Evolutionary conservation across 2,113 vertebrate species (phyloP).

Genomic region (Barnardius zonarius): DNA sequence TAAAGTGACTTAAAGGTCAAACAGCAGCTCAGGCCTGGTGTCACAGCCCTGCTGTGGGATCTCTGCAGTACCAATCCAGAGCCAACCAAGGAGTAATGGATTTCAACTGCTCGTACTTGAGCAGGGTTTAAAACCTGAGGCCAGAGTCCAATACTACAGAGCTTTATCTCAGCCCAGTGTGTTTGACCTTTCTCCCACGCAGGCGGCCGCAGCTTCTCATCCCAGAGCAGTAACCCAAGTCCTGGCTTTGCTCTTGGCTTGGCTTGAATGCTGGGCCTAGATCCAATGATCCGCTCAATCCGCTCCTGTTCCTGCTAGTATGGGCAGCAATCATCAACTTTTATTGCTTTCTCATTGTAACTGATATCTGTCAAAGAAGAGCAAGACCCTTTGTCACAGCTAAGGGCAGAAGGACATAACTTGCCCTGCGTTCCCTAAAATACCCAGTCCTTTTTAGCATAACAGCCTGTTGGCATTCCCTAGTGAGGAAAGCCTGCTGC

Average conservation of each 20-base stretch:
- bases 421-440: background rate
- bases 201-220: background rate
- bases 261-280: constrained; percentile 13
- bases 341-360: background rate
- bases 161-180: background rate
- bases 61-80: rapidly evolving
- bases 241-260: background rate
- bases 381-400: constrained; percentile 9
- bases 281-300: background rate
- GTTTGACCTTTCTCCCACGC: constrained; percentile 23
- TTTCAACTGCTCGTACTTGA: background rate
- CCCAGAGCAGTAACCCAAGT: background rate
- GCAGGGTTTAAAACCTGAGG: background rate
- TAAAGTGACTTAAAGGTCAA: background rate
- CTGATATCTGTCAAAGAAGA: background rate
- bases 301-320: constrained; percentile 6
- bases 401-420: background rate
- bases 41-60: background rate
- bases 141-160: background rate
- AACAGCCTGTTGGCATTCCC: background rate
- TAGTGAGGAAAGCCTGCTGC: background rate
- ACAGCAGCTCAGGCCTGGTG: rapidly evolving
- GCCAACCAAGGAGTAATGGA: background rate
- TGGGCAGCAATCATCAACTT: background rate
- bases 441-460: background rate